Evolutionary conservation across 1,140 invertebrate species (phyloP), one percentile per base, ranked within the genome.

Genomic region (Macrostomum lignano): DNA sequence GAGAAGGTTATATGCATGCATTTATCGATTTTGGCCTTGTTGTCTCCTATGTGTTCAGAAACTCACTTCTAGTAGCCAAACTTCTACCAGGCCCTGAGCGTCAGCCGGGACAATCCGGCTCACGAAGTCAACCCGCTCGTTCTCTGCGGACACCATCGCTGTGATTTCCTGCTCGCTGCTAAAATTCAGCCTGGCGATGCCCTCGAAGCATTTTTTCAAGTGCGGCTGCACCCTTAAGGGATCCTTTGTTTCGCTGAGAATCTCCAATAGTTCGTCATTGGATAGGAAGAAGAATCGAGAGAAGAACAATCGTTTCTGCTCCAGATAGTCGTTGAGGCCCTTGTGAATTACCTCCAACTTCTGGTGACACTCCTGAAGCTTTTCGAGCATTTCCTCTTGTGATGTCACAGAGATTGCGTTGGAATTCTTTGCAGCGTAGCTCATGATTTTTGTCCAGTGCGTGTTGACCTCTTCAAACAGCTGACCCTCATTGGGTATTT

Each of bases 101-200:
- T 81, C 72, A 9, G 71, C 66, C 4, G 81, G 78, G 44, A 70
- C 67, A 43, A 91, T 81, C 40, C 65, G 68, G 3, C 65, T 67
- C 14, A 67, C 68, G 23, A 88, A 65, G 0, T 65, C 58, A 9
- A 93, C 77, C 6, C 67, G 60, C 57, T 93, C 82, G 7, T 72
- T 70, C 44, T 86, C 76, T 5, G 68, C 65, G 2, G 79, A 82
- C 1, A 79, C 65, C 71, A 93, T 84, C 17, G 72, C 78, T 1
- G 68, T 62, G 17, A 91, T 79, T 45, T 81, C 73, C 44, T 72
- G 67, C 19, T 61, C 46, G 1, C 70, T 65, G 1, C 66, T 63
- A 31, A 58, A 58, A 29, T 43, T 44, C 25, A 58, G 36, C 38
- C 51, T 46, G 7, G 59, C 58, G 46, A 88, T 75, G 9, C 81